Percentiles rank a stretch among this genome's conserved stretches.
These are phyloP conservation scores for Myotis myotis DNA, from an alignment of 2,797 vertebrate species.

Conservation along the genomic window DNA sequence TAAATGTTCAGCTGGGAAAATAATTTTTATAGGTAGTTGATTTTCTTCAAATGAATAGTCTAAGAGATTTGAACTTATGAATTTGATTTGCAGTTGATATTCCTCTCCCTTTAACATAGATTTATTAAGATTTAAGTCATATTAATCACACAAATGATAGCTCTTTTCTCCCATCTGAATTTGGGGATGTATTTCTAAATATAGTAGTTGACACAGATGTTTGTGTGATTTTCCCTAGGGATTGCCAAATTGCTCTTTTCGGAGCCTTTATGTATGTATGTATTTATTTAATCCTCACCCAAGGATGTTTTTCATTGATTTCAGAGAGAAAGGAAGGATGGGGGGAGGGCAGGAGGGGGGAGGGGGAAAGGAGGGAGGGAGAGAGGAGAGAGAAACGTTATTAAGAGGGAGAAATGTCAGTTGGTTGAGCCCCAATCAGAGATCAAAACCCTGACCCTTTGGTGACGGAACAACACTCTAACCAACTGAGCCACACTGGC, in stretches of 20 bases:
- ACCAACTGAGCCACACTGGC: neutral
- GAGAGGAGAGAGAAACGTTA: neutral
- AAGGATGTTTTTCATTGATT: neutral
- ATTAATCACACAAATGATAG: neutral
- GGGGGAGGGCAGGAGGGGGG: too few species aligned
- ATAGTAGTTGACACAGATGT: neutral
- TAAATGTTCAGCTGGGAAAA: neutral
- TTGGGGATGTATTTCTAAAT: neutral
- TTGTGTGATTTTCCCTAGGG: neutral
- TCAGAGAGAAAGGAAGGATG: neutral
- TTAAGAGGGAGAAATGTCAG: neutral
- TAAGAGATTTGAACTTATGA: neutral
- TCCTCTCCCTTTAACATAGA: constrained; percentile 7
- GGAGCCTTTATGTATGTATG: neutral
- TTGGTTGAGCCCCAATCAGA: neutral
- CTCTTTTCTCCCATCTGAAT: neutral
- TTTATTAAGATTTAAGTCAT: neutral
- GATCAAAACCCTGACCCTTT: neutral
- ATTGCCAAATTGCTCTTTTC: constrained; percentile 18
- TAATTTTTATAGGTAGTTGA: neutral
- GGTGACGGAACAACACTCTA: neutral
- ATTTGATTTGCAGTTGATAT: neutral
- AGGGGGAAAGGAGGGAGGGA: neutral
- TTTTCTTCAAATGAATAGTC: neutral
- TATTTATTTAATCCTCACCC: neutral